These are phyloP conservation scores for Lutraria lutraria DNA, from an alignment of 2,888 invertebrate genomes.

Conservation along the genomic window DNA sequence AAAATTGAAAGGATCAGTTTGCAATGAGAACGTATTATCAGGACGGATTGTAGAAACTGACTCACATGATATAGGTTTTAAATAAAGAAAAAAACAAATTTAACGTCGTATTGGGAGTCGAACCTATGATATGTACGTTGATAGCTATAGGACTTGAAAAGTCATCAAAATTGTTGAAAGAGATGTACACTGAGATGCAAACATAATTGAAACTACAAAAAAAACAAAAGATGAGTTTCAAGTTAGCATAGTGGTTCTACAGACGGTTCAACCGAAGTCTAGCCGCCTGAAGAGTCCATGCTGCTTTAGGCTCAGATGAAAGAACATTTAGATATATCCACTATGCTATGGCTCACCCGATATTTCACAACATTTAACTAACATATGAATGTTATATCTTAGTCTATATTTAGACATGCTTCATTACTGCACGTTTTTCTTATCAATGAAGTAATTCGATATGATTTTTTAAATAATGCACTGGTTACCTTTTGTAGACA, in stretches of 20 bases:
- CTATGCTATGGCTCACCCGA: slow-evolving; percentile 9
- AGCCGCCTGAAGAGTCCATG: neutral
- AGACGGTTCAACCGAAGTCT: neutral
- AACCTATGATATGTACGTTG: neutral
- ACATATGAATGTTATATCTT: neutral
- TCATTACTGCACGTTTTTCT: neutral
- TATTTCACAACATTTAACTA: neutral
- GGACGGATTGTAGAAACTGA: too few relatives aligned
- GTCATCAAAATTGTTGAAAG: neutral
- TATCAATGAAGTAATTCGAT: neutral
- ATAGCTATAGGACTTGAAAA: neutral
- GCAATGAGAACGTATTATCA: too few relatives aligned
- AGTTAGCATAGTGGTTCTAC: slow-evolving; percentile 1
- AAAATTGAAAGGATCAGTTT: neutral
- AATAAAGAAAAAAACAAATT: neutral
- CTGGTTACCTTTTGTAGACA: neutral
- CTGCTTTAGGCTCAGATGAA: slow-evolving; percentile 17
- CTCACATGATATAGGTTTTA: neutral
- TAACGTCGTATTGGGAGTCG: neutral
- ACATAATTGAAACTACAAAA: neutral
- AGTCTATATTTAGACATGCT: neutral
- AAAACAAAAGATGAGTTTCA: neutral
- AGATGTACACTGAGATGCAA: neutral
- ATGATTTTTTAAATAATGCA: neutral
- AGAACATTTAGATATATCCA: neutral